These are phyloP conservation scores for Drosophila mayaguana DNA, from an alignment of 2,888 invertebrate species.

Conservation along the genomic window DNA sequence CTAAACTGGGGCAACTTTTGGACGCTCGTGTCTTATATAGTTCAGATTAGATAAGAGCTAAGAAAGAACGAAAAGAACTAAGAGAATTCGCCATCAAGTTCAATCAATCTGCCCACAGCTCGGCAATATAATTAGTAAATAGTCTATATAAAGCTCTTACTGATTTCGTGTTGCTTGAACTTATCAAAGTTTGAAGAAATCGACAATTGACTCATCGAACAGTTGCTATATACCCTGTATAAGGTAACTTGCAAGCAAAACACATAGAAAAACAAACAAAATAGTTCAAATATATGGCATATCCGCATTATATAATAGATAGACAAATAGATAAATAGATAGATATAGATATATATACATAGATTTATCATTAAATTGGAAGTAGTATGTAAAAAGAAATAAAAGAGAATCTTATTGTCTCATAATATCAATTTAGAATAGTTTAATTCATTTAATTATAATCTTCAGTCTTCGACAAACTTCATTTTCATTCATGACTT, in stretches of 20 bases:
- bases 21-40: constrained; percentile 1
- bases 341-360: too few relatives aligned
- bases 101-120: constrained; percentile 23
- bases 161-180: constrained; percentile 8
- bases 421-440: too few relatives aligned
- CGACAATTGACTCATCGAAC: constrained; percentile 23
- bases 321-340: too few relatives aligned
- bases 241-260: too few relatives aligned
- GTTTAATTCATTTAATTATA: background rate
- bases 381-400: too few relatives aligned
- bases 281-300: too few relatives aligned
- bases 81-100: constrained; percentile 7
- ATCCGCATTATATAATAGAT: too few relatives aligned
- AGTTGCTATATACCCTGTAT: background rate
- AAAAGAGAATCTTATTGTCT: background rate
- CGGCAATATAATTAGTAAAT: constrained; percentile 11
- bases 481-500: background rate
- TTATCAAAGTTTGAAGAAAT: constrained; percentile 19
- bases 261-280: too few relatives aligned
- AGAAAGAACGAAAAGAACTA: background rate
- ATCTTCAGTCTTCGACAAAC: background rate
- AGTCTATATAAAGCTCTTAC: constrained; percentile 5
- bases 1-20: constrained; percentile 21
- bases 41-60: constrained; percentile 34
- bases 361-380: too few relatives aligned